Evolutionary conservation across 2,113 vertebrate species (phyloP).

Genomic region (Hypanus sabinus): DNA sequence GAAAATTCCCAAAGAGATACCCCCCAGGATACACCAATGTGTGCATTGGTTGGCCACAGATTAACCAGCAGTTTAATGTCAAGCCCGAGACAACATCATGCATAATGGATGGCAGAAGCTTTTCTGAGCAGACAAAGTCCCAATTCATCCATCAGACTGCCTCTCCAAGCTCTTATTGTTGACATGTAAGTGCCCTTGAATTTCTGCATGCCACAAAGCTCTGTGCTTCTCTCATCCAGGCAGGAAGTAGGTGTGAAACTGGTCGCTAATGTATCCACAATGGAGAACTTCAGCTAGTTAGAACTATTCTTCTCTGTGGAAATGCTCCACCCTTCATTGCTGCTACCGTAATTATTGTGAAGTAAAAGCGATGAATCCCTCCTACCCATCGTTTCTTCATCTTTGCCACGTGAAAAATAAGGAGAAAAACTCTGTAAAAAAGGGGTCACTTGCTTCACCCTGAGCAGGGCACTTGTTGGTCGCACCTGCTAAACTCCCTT

Average conservation of each 20-base stretch:
- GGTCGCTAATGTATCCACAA: too few species aligned
- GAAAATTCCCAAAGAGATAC: background rate
- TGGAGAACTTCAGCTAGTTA: too few species aligned
- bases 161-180: background rate
- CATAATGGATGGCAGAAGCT: constrained; percentile 25
- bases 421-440: too few species aligned
- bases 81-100: background rate
- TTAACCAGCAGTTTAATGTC: background rate
- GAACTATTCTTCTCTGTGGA: too few species aligned
- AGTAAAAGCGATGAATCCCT: too few species aligned
- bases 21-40: background rate
- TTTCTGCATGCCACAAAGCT: background rate
- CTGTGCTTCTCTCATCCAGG: background rate
- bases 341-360: too few species aligned
- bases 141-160: background rate
- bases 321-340: too few species aligned
- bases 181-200: background rate
- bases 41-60: background rate
- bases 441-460: too few species aligned
- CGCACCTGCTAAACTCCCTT: too few species aligned
- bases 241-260: background rate
- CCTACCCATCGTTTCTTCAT: too few species aligned
- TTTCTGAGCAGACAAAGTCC: constrained; percentile 12
- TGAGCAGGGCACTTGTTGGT: too few species aligned
- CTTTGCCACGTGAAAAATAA: too few species aligned